Percentiles rank a stretch among this genome's conserved stretches.
These are phyloP conservation scores for Misgurnus mizolepis DNA, from an alignment of 2,113 vertebrate species.

Conservation along the genomic window DNA sequence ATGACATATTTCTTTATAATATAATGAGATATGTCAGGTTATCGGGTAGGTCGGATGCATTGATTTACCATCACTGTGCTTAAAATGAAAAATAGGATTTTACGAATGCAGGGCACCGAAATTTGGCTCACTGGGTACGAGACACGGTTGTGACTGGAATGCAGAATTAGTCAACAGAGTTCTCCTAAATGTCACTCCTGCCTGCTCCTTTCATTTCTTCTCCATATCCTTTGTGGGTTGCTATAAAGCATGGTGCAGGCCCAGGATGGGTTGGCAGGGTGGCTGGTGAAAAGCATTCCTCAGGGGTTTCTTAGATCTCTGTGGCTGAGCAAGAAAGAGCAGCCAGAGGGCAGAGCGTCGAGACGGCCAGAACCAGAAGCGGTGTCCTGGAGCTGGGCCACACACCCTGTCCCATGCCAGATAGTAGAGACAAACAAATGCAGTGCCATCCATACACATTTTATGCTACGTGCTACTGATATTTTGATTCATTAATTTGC, in stretches of 20 bases:
- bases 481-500: neutral
- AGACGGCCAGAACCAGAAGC: constrained; percentile 48
- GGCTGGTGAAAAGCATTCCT: constrained; percentile 57
- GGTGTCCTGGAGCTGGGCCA: constrained; percentile 51
- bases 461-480: neutral
- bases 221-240: constrained; percentile 34
- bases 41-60: neutral
- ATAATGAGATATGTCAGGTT: constrained; percentile 1
- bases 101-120: neutral
- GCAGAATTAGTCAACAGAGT: constrained; percentile 45
- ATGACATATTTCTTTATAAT: neutral
- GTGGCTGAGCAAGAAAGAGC: constrained; percentile 49
- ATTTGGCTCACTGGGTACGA: constrained; percentile 28
- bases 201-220: constrained; percentile 52
- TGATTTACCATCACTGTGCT: neutral
- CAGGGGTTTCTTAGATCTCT: constrained; percentile 53
- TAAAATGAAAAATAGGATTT: constrained; percentile 25
- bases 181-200: constrained; percentile 58
- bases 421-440: constrained; percentile 21
- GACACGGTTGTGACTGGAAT: constrained; percentile 46
- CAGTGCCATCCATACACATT: neutral
- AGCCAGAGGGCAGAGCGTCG: constrained; percentile 53
- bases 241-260: constrained; percentile 52
- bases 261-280: constrained; percentile 46
- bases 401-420: constrained; percentile 44